A percentile compares a stretch with the other conserved stretches of the same genome.
phyloP scores from a whole-genome alignment of 1,140 invertebrate species.

The Berghia stephanieae region DNA sequence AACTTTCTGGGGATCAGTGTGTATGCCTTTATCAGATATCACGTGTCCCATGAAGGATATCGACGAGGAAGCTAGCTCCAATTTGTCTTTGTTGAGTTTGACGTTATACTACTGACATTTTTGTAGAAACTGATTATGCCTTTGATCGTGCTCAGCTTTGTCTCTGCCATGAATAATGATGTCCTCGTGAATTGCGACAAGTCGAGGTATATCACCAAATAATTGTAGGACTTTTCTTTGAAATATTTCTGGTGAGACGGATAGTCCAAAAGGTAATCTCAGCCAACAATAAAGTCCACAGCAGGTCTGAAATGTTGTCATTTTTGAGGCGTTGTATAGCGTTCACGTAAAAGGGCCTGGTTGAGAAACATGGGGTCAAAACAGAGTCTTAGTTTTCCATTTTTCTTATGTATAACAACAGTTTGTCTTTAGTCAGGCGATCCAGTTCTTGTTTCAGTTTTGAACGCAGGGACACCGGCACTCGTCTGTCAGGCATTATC shows the following conservation, averaged over 20 bases:
- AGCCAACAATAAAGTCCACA: too few species aligned
- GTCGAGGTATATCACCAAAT: not conserved
- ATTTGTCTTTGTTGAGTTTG: constrained; percentile 36
- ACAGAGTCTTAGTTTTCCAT: too few species aligned
- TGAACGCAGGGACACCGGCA: too few species aligned
- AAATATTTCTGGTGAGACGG: too few species aligned
- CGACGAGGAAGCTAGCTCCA: constrained; percentile 23
- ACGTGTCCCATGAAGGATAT: constrained; percentile 36
- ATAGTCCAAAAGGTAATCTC: too few species aligned
- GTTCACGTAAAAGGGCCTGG: too few species aligned
- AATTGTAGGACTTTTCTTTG: not conserved
- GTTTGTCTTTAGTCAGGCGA: too few species aligned
- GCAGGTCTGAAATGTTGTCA: not conserved
- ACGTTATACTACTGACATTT: constrained; percentile 23
- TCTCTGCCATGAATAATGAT: constrained; percentile 52
- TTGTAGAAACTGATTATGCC: constrained; percentile 31
- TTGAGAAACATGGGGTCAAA: too few species aligned
- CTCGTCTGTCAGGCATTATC: too few species aligned
- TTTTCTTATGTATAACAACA: too few species aligned
- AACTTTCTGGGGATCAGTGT: constrained; percentile 34
- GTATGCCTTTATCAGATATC: constrained; percentile 28
- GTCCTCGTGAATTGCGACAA: constrained; percentile 37
- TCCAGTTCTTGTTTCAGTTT: too few species aligned
- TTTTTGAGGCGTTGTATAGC: too few species aligned
- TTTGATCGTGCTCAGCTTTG: constrained; percentile 34